Evolutionary conservation across 2,888 invertebrate species (phyloP), one percentile per base, ranked within the genome.

Genomic region (Nysson spinosus): DNA sequence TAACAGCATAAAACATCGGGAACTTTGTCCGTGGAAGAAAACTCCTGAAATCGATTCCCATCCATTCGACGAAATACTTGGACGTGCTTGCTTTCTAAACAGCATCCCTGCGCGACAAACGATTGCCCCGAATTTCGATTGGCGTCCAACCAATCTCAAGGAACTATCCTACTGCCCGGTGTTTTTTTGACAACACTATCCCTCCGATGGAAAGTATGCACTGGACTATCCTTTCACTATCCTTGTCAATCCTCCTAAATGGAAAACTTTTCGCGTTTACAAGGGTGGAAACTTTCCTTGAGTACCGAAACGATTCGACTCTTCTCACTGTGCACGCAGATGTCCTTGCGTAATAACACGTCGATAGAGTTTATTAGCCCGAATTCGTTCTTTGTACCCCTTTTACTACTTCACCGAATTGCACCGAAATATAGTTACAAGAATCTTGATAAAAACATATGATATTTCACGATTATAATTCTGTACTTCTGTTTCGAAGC

Each of bases 31-130:
- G n/a, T 16, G 30, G 30, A 28, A 5, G 11, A 32, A 14, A 32
- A 60, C 46, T 66, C 47, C 52, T 32, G 39, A 49, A 67, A 75
- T 72, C 70, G 76, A 75, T 69, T 68, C 80, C 82, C 84, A 80
- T 81, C 54, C 35, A 49, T 63, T 60, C 67, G 40, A 39, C 40
- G 55, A 62, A 66, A 58, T 51, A 69, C 52, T 61, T 49, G 26
- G 47, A 67, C 56, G 54, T 54, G 60, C 51, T 49, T 54, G 73
- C 57, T 67, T 63, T 75, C 71, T 75, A 71, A 70, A 70, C 71
- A 63, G 58, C 35, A 44, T 32, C 11, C 26, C 4, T 28, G 26
- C 20, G 46, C 44, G 57, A 52, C 56, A 58, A 67, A 57, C 72
- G 60, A 47, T 34, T 47, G 30, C 16, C 32, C 19, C 47, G 61